Conservation (phyloP, 1,140 invertebrate genomes). For the Solenopsis fugax region DNA sequence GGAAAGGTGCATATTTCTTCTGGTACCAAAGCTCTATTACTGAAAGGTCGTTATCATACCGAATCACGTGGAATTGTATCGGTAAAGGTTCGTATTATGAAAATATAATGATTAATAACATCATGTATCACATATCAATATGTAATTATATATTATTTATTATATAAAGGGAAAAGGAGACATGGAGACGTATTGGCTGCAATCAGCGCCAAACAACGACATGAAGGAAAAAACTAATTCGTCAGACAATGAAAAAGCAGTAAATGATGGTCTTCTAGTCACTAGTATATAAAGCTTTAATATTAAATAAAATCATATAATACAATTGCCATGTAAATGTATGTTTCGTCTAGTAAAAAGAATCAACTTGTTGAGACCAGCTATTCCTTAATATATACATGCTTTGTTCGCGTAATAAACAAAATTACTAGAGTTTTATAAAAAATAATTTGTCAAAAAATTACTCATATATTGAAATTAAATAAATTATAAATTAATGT, state of each 20-base stretch:
- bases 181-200: constrained; percentile 95
- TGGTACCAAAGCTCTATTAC: constrained; percentile 89
- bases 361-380: not conserved
- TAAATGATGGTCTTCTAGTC: constrained; percentile 60
- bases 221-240: constrained; percentile 18
- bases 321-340: constrained; percentile 1
- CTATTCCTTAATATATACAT: not conserved
- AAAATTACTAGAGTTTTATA: not conserved
- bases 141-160: constrained; percentile 50
- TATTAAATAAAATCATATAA: not conserved
- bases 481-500: not conserved
- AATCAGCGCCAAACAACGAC: constrained; percentile 83
- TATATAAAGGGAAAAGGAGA: constrained; percentile 93
- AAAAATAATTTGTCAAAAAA: not conserved
- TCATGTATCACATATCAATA: not conserved
- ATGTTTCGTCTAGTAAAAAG: constrained; percentile 2
- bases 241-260: constrained; percentile 39
- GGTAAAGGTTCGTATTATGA: constrained; percentile 90
- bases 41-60: constrained; percentile 88
- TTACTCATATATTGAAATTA: constrained; percentile 5
- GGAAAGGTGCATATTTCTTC: constrained; percentile 93
- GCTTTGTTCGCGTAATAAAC: not conserved
- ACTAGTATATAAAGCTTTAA: constrained; percentile 64
- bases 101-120: not conserved
- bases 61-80: constrained; percentile 90